Percentiles rank a stretch among this genome's conserved stretches.
Conservation (phyloP, 2,113 vertebrate genomes). For the Scopus umbretta region DNA sequence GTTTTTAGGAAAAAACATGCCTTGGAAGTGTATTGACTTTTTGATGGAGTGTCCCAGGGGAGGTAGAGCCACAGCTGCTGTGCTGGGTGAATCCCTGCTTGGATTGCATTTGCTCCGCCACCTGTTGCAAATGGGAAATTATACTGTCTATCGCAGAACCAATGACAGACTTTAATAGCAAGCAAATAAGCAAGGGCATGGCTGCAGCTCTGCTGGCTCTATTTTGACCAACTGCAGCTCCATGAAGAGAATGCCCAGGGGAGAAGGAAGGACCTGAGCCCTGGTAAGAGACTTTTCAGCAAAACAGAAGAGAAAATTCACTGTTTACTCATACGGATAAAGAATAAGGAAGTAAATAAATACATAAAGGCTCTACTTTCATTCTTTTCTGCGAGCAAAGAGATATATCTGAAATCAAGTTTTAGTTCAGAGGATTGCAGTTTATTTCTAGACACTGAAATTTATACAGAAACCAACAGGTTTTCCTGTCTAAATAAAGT, state of each 20-base stretch:
- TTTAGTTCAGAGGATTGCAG: conserved; percentile 4
- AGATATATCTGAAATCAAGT: neutral
- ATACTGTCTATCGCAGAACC: neutral
- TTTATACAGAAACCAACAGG: conserved; percentile 20
- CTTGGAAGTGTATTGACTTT: neutral
- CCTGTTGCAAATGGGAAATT: conserved; percentile 22
- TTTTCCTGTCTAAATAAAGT: conserved; percentile 38
- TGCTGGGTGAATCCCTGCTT: neutral
- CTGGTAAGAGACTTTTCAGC: neutral
- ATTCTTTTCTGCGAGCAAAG: neutral
- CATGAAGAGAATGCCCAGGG: neutral
- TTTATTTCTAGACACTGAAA: conserved; percentile 45
- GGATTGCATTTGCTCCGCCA: neutral
- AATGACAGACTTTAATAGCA: neutral
- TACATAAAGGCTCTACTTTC: neutral
- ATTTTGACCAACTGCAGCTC: neutral
- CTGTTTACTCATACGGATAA: neutral
- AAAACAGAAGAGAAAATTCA: neutral
- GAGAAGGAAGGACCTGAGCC: neutral
- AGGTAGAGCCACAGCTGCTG: conserved; percentile 4
- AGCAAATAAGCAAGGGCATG: neutral
- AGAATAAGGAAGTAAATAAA: neutral
- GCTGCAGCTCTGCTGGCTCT: neutral
- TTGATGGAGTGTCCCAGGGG: neutral
- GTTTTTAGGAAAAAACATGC: neutral